Evolutionary conservation across 2,113 vertebrate genomes (phyloP).

Genomic region (Tricholaema leucomelas): DNA sequence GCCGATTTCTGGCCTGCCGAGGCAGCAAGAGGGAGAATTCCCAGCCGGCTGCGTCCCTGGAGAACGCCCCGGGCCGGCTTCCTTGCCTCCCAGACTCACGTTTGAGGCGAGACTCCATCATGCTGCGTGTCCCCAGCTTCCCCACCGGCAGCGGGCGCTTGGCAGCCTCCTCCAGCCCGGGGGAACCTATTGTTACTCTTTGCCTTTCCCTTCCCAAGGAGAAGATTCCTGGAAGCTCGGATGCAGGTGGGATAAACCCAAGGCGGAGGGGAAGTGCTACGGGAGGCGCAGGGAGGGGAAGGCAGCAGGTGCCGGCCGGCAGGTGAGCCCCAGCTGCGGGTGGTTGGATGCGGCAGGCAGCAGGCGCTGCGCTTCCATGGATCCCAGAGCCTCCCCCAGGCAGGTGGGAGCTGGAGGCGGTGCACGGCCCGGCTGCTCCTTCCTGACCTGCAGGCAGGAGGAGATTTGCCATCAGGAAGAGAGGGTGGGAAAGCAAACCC

Average conservation of each 20-base stretch:
- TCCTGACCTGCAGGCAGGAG: not conserved
- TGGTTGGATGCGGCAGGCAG: not conserved
- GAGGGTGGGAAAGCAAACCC: no score
- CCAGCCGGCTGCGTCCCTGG: no score
- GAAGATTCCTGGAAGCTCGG: not conserved
- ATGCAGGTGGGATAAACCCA: no score
- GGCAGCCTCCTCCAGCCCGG: not conserved
- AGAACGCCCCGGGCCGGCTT: no score
- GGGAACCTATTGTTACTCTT: not conserved
- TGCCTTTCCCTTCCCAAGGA: not conserved
- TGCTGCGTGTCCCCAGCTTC: not conserved
- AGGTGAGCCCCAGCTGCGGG: rapidly evolving
- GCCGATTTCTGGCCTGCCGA: no score
- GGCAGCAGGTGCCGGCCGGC: rapidly evolving
- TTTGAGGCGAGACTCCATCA: not conserved
- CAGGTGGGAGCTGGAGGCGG: not conserved
- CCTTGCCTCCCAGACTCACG: not conserved
- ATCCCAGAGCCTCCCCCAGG: not conserved
- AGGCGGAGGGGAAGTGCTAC: not conserved
- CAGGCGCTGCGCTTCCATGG: not conserved
- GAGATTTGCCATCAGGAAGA: not conserved
- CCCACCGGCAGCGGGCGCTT: not conserved
- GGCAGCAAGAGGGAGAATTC: no score
- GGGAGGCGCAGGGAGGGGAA: rapidly evolving
- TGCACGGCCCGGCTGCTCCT: not conserved